These are phyloP conservation scores for Tricholaema leucomelas DNA, from an alignment of 2,113 vertebrate species.

Conservation along the genomic window DNA sequence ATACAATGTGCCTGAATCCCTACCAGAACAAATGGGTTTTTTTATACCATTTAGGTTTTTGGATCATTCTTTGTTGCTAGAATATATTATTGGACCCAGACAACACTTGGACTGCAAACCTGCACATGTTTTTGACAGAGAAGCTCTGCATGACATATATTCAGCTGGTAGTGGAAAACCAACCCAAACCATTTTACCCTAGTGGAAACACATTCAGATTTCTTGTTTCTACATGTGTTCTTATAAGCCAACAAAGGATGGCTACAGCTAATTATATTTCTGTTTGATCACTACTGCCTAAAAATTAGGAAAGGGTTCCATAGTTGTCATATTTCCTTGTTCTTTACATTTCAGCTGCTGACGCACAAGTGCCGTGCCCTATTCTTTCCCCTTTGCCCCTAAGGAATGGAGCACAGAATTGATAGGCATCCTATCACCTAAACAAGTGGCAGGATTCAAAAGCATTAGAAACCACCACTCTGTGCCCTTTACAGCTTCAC, in stretches of 20 bases:
- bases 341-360: neutral
- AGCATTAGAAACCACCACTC: neutral
- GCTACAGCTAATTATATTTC: neutral
- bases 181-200: neutral
- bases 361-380: neutral
- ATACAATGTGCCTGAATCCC: neutral
- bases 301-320: neutral
- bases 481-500: neutral
- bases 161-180: neutral
- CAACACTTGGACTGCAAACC: slow-evolving; percentile 41
- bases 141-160: neutral
- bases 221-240: neutral
- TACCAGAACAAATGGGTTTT: neutral
- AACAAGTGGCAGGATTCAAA: neutral
- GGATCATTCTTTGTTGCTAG: slow-evolving; percentile 5
- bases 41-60: slow-evolving; percentile 22
- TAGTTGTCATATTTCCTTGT: neutral
- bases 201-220: neutral
- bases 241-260: neutral
- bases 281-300: neutral
- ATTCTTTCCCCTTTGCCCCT: neutral
- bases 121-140: neutral
- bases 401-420: neutral
- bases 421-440: neutral
- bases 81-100: slow-evolving; percentile 47